Conservation (phyloP, 2,888 invertebrate species). For the Catocala nupta region DNA sequence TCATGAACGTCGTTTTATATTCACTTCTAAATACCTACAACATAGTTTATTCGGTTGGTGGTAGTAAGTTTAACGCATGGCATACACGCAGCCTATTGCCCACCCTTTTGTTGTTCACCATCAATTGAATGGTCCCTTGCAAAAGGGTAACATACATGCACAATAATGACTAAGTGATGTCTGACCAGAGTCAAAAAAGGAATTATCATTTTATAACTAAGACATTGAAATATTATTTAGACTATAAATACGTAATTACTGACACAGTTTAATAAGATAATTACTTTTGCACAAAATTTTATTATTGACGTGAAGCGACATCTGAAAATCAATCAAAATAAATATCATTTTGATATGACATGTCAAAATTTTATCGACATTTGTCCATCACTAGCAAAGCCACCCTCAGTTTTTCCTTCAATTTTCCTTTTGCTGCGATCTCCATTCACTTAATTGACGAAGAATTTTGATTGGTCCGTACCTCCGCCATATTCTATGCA, state of each 20-base stretch:
- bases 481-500: slow-evolving; percentile 83
- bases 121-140: slow-evolving; percentile 14
- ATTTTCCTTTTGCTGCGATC: slow-evolving; percentile 86
- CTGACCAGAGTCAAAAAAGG: background rate
- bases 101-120: slow-evolving; percentile 23
- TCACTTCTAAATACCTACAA: background rate
- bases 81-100: slow-evolving; percentile 9
- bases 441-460: slow-evolving; percentile 86
- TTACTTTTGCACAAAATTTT: no score
- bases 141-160: slow-evolving; percentile 10
- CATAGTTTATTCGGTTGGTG: slow-evolving; percentile 3
- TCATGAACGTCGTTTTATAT: no score
- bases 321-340: no score
- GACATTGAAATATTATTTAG: no score
- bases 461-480: slow-evolving; percentile 86
- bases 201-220: no score
- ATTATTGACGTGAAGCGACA: no score
- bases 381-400: slow-evolving; percentile 62
- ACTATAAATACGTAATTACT: no score
- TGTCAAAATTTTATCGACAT: slow-evolving; percentile 18
- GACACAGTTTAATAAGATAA: no score
- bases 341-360: no score
- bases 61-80: slow-evolving; percentile 10
- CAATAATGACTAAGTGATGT: slow-evolving; percentile 4
- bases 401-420: slow-evolving; percentile 85